Evolutionary conservation across 1,140 invertebrate species (phyloP).

Genomic region (Tyrophagus putrescentiae): DNA sequence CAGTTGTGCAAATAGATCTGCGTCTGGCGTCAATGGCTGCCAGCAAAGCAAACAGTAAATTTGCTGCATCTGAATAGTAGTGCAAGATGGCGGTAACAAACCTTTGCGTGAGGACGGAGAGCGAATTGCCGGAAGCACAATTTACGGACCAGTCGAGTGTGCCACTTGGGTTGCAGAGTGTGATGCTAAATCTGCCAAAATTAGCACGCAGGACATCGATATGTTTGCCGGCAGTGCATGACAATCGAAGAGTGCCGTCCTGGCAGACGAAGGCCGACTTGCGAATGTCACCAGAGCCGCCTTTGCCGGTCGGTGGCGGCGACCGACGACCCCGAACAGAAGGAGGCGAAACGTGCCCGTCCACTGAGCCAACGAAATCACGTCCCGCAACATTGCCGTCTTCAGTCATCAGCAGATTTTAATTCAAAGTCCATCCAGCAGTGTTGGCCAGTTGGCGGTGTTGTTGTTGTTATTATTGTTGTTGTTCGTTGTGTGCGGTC

Average conservation of each 20-base stretch:
- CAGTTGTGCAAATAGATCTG: neutral
- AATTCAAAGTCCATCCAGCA: neutral
- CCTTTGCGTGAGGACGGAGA: neutral
- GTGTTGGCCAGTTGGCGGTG: no score
- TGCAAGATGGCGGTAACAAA: constrained; percentile 8
- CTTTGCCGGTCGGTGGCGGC: no score
- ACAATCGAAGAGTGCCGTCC: neutral
- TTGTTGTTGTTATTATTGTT: no score
- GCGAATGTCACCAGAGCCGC: no score
- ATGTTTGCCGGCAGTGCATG: neutral
- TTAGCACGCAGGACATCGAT: constrained; percentile 37
- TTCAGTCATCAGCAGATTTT: constrained; percentile 1
- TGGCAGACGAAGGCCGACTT: constrained; percentile 9
- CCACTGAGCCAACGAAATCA: constrained; percentile 4
- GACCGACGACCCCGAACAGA: neutral
- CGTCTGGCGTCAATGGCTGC: no score
- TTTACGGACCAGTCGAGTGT: constrained; percentile 35
- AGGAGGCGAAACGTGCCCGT: neutral
- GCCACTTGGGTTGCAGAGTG: constrained; percentile 86
- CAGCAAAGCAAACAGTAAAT: neutral
- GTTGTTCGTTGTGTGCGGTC: no score
- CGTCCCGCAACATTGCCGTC: neutral
- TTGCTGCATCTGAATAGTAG: neutral
- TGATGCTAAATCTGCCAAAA: constrained; percentile 86
- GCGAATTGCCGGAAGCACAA: constrained; percentile 18